phyloP scores from a whole-genome alignment of 2,888 invertebrate species.

The Torymus auratus region DNA sequence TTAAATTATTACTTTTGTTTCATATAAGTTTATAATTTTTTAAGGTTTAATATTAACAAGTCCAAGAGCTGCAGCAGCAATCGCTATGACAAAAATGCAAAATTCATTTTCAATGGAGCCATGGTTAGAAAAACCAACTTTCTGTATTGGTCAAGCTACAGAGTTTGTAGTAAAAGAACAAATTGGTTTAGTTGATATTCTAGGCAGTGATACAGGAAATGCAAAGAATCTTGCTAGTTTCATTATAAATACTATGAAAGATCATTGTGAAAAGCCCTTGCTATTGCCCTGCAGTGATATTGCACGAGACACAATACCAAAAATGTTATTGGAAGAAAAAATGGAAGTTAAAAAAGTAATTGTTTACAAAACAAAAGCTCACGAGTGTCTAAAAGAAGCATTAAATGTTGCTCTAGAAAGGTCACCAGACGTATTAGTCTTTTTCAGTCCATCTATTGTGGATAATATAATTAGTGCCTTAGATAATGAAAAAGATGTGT shows the following conservation, averaged over 20 bases:
- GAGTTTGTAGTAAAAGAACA: constrained; percentile 64
- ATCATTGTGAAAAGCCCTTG: constrained; percentile 62
- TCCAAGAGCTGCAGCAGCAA: constrained; percentile 70
- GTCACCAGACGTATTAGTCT: constrained; percentile 66
- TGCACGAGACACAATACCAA: constrained; percentile 69
- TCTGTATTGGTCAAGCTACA: constrained; percentile 72
- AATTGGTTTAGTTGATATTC: constrained; percentile 65
- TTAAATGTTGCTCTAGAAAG: constrained; percentile 61
- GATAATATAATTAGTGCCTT: constrained; percentile 65
- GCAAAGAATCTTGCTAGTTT: constrained; percentile 69
- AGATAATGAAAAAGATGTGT: constrained; percentile 53
- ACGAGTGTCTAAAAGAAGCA: constrained; percentile 66
- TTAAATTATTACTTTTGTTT: no score
- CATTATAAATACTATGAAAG: constrained; percentile 59
- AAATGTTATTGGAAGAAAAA: constrained; percentile 61
- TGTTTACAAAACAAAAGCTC: constrained; percentile 69
- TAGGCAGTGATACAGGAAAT: constrained; percentile 70
- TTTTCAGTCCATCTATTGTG: constrained; percentile 74
- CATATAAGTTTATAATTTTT: constrained; percentile 42
- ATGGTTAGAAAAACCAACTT: constrained; percentile 68
- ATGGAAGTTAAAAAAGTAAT: constrained; percentile 66
- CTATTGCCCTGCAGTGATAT: constrained; percentile 74
- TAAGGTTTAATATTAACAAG: constrained; percentile 73
- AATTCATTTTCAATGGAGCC: constrained; percentile 58
- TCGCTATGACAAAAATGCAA: constrained; percentile 61